These are phyloP conservation scores for Lipophrys pholis DNA, from an alignment of 2,113 vertebrate species.

Conservation along the genomic window DNA sequence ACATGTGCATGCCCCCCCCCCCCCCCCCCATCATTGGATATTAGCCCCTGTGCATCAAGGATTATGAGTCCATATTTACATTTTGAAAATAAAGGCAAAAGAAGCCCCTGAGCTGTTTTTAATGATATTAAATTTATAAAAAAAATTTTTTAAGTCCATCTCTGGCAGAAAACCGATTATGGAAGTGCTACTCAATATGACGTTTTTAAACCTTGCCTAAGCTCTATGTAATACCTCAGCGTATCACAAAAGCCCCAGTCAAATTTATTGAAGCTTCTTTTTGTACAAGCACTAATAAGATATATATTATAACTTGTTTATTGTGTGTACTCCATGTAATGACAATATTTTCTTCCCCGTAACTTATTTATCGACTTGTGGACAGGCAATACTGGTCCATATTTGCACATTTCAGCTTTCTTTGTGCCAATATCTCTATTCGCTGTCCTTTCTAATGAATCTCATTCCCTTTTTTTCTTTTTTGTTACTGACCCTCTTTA, in stretches of 20 bases:
- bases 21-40: neutral
- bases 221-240: constrained; percentile 26
- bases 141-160: constrained; percentile 13
- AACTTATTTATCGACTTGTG: neutral
- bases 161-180: constrained; percentile 25
- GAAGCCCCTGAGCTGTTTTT: constrained; percentile 15
- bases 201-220: constrained; percentile 34
- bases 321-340: constrained; percentile 3
- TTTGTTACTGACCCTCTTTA: neutral
- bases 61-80: constrained; percentile 29
- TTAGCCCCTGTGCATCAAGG: neutral
- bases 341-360: neutral
- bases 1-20: neutral
- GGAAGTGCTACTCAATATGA: constrained; percentile 33
- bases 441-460: neutral
- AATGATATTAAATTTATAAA: constrained; percentile 20
- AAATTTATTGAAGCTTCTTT: constrained; percentile 12
- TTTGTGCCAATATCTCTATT: neutral
- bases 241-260: constrained; percentile 2
- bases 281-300: neutral
- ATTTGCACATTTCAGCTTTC: neutral
- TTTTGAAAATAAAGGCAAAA: constrained; percentile 3
- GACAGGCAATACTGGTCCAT: neutral
- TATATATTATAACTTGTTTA: neutral
- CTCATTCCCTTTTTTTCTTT: neutral